Evolutionary conservation across 2,113 vertebrate species (phyloP), one percentile per base, ranked within the genome.

Genomic region (Salvelinus alpinus): DNA sequence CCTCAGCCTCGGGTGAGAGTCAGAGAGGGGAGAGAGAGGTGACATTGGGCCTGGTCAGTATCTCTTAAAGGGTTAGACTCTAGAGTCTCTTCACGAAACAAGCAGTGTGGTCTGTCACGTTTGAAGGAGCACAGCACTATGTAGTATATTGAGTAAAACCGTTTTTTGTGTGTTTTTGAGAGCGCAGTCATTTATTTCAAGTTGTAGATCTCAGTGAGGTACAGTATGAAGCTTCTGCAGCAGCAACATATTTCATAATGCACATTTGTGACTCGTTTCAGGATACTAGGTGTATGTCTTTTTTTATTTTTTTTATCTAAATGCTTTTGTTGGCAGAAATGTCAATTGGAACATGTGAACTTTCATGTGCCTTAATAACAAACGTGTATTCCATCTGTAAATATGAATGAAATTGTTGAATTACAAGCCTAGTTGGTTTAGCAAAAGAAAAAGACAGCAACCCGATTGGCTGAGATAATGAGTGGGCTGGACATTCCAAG

Each of bases 221-320:
- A 18, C 51, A 91, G 93, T 86, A 87, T 86, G 85, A 77, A 86
- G 91, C 92, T 91, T 76, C 85, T 94, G 91, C 90, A 91, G 92
- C 91, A 94, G 91, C 91, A 92, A 92, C 90, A 87, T 87, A 88
- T 90, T 91, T 94, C 95, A 95, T 94, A 94, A 95, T 94, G 93
- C 91, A 93, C 91, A 88, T 89, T 92, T 44, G 38, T 44, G 38
- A 38, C 8, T 38, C 8, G 1, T 9, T 38, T 38, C 38, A 38
- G 38, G 38, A 38, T 9, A 38, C 8, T 38, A 9, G 38, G 38
- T 2, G 8, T 38, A 38, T 38, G 38, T 34, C 31, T 34, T 34
- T 7, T 7, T 31, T 25, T 25, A 1, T 25, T 25, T 25, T 25
- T 25, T 25, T 25, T 1, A 29, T 29, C 29, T 29, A 29, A 3